Evolutionary conservation across 2,888 invertebrate genomes (phyloP).

Genomic region (Onchidella celtica): DNA sequence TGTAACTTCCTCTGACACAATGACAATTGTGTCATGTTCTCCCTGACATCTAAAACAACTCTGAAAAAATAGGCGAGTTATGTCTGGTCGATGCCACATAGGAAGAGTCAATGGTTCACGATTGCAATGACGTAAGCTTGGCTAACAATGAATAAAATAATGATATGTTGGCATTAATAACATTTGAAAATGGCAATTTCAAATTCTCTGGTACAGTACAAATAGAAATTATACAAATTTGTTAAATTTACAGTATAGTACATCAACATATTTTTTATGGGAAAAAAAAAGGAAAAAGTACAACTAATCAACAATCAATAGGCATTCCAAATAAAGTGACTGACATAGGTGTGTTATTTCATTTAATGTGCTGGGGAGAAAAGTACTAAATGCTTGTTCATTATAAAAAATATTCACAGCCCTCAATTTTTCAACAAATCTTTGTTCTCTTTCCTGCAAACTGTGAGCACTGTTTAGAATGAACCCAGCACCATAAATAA

Average conservation of each 20-base stretch:
- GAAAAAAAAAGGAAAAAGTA: not conserved
- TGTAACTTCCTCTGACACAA: too few species aligned
- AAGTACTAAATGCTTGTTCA: not conserved
- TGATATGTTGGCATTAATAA: too few species aligned
- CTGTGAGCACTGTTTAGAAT: too few species aligned
- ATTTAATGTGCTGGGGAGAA: not conserved
- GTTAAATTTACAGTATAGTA: slow-evolving; percentile 28
- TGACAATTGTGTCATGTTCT: too few species aligned
- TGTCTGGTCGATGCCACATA: slow-evolving; percentile 14
- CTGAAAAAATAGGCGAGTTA: slow-evolving; percentile 27
- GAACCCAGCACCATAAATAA: too few species aligned
- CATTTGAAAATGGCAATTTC: too few species aligned
- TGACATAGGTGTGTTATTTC: not conserved
- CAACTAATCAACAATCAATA: not conserved
- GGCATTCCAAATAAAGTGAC: not conserved
- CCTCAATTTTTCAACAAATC: too few species aligned
- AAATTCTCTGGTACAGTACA: too few species aligned
- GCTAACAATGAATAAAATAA: not conserved
- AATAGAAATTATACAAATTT: too few species aligned
- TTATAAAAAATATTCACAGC: too few species aligned
- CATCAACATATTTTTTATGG: not conserved
- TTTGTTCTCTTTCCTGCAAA: too few species aligned
- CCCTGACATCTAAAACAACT: slow-evolving; percentile 33
- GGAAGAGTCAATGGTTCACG: not conserved
- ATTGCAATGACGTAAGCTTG: not conserved